Base-by-base conservation (phyloP, 2,888 invertebrate genomes). In the Maniola hyperantus region DNA sequence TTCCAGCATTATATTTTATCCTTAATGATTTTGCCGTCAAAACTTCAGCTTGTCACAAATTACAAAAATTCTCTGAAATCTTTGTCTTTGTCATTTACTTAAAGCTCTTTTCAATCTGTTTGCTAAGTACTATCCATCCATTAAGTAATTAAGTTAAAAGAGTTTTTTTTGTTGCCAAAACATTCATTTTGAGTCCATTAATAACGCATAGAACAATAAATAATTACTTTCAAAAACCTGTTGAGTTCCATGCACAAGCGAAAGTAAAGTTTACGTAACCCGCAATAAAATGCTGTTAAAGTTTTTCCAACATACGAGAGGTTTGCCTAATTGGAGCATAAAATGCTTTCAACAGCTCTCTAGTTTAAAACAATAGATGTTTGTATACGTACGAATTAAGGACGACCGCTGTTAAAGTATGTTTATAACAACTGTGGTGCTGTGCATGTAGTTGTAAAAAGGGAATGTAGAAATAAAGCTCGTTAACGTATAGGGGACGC, bases 261-360 rank as follows among this genome's bases (percentile, higher is more conserved):
- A 72, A 72, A 73, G 71, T 71, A 44, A 62, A 66, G 64, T 71
- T 70, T 69, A 66, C 60, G 70, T 66, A 70, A 71, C 48, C 53
- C 64, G 64, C 54, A 62, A 66, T 66, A 54, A 67, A 68, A 69
- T 64, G 67, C 51, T 67, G 58, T n/a, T 26, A 71, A 66, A 68
- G 68, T 69, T 71, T 71, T 54, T 62, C 66, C 66, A 60, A 64
- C 70, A 76, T 77, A 73, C 70, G 73, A 76, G 81, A 82, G 79
- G 78, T 80, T 79, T 76, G 73, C 76, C 74, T 76, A 80, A 83
- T 79, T 81, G 80, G 79, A 77, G 81, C 81, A 79, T 84, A 79
- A 83, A 88, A 84, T 79, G 74, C 80, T 79, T 77, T 81, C 79
- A 77, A 87, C 81, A 72, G 76, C 82, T 78, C 88, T 85, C 84